phyloP scores from a whole-genome alignment of 2,888 invertebrate genomes.

The Odontocerum albicorne region DNA sequence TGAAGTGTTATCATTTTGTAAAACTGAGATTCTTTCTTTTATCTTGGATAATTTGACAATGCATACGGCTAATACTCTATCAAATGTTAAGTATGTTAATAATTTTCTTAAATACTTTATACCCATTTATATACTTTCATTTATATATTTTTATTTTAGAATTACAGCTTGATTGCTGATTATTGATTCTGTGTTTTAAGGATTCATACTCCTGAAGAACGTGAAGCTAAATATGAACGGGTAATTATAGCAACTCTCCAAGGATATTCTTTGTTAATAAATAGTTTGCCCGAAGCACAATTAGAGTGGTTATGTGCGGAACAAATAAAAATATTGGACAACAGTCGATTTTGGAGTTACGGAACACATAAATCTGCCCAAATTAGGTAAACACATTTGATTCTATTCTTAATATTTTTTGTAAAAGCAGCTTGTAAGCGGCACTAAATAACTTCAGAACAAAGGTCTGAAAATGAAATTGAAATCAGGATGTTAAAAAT shows the following conservation, averaged over 20 bases:
- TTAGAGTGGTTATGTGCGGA: slow-evolving; percentile 55
- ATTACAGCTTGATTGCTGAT: not conserved
- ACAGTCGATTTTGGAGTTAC: slow-evolving; percentile 73
- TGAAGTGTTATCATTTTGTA: slow-evolving; percentile 81
- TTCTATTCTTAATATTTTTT: no score
- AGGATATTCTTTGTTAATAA: slow-evolving; percentile 64
- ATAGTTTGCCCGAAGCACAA: slow-evolving; percentile 54
- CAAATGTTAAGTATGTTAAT: slow-evolving; percentile 50
- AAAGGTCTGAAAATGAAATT: no score
- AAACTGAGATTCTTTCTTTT: slow-evolving; percentile 74
- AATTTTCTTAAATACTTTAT: not conserved
- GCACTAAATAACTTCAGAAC: no score
- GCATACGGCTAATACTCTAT: slow-evolving; percentile 58
- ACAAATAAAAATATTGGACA: slow-evolving; percentile 58
- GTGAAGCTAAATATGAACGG: slow-evolving; percentile 69
- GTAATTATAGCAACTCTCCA: slow-evolving; percentile 66
- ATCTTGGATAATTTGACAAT: slow-evolving; percentile 70
- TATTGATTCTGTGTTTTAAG: slow-evolving; percentile 40
- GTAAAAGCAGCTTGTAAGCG: no score
- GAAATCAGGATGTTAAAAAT: no score
- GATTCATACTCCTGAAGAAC: slow-evolving; percentile 62
- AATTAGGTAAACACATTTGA: no score
- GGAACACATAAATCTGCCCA: slow-evolving; percentile 57
- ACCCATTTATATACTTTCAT: not conserved
- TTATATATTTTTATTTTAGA: not conserved